These are phyloP conservation scores for Rhombomys opimus DNA, from an alignment of 2,113 vertebrate species.

Conservation along the genomic window DNA sequence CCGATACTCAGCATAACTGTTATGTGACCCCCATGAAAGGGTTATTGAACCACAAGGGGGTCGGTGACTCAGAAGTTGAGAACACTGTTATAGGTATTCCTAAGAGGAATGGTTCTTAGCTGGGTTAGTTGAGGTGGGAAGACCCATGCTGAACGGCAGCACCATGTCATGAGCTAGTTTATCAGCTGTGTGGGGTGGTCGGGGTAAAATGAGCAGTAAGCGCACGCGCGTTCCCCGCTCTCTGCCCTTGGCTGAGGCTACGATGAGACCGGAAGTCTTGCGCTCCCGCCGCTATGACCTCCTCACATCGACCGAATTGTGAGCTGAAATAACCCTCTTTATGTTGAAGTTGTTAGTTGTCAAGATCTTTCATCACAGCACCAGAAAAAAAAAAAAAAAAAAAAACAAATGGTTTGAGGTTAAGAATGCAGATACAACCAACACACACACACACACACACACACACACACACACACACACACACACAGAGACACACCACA, in stretches of 20 bases:
- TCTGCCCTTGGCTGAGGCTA: neutral
- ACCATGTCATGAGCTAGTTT: too few species aligned
- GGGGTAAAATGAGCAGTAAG: neutral
- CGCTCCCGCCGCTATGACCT: neutral
- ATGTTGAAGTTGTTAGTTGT: too few species aligned
- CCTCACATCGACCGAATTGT: neutral
- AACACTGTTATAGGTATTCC: neutral
- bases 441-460: neutral
- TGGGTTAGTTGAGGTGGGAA: neutral
- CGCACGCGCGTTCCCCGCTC: rapidly evolving
- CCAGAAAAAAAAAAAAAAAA: neutral
- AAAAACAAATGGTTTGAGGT: neutral
- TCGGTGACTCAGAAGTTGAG: neutral
- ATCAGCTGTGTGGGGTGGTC: neutral
- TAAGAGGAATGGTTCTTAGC: neutral
- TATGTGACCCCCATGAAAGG: neutral
- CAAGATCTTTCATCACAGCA: too few species aligned
- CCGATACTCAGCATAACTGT: neutral
- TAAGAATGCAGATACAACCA: neutral
- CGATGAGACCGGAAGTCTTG: too few species aligned
- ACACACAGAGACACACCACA: neutral
- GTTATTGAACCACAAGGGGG: neutral
- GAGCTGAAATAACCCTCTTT: neutral
- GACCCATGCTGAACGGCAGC: too few species aligned
- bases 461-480: neutral